Conservation (phyloP, 2,797 vertebrate species). For the Helicolenus hilgendorfi region DNA sequence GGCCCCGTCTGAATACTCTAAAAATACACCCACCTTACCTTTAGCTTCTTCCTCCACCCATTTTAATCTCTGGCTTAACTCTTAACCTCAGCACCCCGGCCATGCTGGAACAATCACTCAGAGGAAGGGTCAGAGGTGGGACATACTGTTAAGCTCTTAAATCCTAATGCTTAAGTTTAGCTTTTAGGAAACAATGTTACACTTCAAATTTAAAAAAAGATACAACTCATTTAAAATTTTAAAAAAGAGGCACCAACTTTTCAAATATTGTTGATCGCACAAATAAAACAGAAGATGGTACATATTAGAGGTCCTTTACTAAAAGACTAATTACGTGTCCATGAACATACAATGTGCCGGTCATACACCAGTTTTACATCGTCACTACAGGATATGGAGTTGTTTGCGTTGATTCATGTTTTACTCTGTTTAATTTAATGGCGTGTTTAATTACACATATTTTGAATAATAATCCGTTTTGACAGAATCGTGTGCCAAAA, state of each 20-base stretch:
- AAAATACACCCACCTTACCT: constrained; percentile 58
- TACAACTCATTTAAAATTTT: not conserved
- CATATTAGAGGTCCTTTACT: not conserved
- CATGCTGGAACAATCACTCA: constrained; percentile 3
- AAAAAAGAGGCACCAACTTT: not conserved
- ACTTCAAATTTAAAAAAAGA: not conserved
- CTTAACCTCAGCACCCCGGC: constrained; percentile 26
- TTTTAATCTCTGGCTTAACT: constrained; percentile 69
- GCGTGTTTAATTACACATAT: not conserved
- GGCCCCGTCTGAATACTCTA: constrained; percentile 34
- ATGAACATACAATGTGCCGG: not conserved
- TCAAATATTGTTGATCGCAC: not conserved
- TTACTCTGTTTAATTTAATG: not conserved
- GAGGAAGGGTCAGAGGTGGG: constrained; percentile 25
- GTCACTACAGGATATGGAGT: not conserved
- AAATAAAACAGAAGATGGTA: not conserved
- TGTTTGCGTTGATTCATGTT: not conserved
- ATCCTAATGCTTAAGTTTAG: constrained; percentile 14
- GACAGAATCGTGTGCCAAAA: not conserved
- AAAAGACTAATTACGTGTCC: not conserved
- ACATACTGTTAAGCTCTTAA: constrained; percentile 37
- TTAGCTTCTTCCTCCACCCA: constrained; percentile 24
- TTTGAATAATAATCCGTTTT: not conserved
- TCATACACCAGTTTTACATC: not conserved
- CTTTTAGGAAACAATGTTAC: constrained; percentile 16